Evolutionary conservation across 2,888 invertebrate species (phyloP).

Genomic region (Apamea epomidion): DNA sequence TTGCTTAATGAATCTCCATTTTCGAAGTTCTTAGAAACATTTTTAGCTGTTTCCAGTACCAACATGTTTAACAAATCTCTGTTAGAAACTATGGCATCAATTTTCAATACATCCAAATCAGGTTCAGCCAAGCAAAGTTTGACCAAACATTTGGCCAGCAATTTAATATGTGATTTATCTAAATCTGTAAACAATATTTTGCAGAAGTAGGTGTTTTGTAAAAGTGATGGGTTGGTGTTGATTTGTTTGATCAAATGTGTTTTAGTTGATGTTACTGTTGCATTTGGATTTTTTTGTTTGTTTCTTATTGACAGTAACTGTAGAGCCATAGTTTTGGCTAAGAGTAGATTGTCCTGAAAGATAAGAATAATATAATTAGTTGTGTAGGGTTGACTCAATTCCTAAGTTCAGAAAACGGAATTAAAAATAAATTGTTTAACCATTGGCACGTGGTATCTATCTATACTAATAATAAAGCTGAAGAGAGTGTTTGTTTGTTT

Average conservation of each 20-base stretch:
- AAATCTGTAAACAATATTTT: constrained; percentile 79
- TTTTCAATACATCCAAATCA: constrained; percentile 72
- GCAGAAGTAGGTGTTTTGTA: constrained; percentile 74
- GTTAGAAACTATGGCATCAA: constrained; percentile 75
- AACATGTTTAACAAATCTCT: constrained; percentile 77
- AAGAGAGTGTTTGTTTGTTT: too few species aligned
- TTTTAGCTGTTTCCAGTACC: constrained; percentile 79
- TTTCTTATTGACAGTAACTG: constrained; percentile 71
- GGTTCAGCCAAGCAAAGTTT: constrained; percentile 73
- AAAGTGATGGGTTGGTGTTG: constrained; percentile 67
- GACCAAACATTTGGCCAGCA: constrained; percentile 78
- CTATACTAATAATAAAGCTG: too few species aligned
- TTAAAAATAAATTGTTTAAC: too few species aligned
- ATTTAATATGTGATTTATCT: constrained; percentile 76
- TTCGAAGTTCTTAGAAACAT: constrained; percentile 77
- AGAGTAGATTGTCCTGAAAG: constrained; percentile 82
- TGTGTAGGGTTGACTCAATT: background rate
- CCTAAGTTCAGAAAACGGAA: too few species aligned
- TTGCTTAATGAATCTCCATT: constrained; percentile 79
- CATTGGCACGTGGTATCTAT: background rate
- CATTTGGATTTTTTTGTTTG: constrained; percentile 51
- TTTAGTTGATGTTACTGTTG: constrained; percentile 72
- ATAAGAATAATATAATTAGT: background rate
- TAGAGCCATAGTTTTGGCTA: constrained; percentile 79
- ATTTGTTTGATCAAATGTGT: constrained; percentile 80